phyloP scores from a whole-genome alignment of 2,888 invertebrate species.

The Tyria jacobaeae region DNA sequence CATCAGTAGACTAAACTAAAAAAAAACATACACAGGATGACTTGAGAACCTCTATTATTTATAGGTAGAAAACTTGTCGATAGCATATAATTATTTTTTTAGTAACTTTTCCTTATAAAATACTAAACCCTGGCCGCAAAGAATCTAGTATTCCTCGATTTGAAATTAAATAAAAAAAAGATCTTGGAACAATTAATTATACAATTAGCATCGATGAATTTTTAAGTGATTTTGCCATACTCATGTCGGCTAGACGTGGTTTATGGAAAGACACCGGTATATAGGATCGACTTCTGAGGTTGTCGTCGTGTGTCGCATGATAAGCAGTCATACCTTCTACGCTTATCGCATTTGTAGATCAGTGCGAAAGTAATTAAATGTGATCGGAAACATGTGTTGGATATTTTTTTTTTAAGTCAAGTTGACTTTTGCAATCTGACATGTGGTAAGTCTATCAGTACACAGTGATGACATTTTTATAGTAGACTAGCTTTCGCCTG shows the following conservation, averaged over 20 bases:
- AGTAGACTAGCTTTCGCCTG: too few relatives aligned
- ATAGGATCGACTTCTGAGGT: slow-evolving; percentile 8
- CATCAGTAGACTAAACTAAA: too few relatives aligned
- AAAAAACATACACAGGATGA: too few relatives aligned
- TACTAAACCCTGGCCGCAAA: neutral
- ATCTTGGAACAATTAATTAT: slow-evolving; percentile 17
- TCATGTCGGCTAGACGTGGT: slow-evolving; percentile 3
- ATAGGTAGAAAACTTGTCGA: too few relatives aligned
- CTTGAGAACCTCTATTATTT: too few relatives aligned
- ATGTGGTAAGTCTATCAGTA: too few relatives aligned
- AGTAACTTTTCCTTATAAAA: neutral
- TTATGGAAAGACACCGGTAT: slow-evolving; percentile 11
- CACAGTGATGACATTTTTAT: neutral
- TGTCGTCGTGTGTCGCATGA: slow-evolving; percentile 9
- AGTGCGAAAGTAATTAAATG: slow-evolving; percentile 21
- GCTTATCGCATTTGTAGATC: slow-evolving; percentile 20
- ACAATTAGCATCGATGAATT: slow-evolving; percentile 22
- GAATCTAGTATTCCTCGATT: neutral
- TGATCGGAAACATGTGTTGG: slow-evolving; percentile 9
- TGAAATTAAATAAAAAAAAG: slow-evolving; percentile 1
- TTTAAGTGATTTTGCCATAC: slow-evolving; percentile 18
- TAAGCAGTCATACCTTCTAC: slow-evolving; percentile 16
- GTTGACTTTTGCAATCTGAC: slow-evolving; percentile 2
- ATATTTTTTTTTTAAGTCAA: neutral
- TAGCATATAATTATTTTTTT: neutral